Base-by-base conservation (phyloP, 2,888 invertebrate genomes). In the Hydrotaea diabolus region DNA sequence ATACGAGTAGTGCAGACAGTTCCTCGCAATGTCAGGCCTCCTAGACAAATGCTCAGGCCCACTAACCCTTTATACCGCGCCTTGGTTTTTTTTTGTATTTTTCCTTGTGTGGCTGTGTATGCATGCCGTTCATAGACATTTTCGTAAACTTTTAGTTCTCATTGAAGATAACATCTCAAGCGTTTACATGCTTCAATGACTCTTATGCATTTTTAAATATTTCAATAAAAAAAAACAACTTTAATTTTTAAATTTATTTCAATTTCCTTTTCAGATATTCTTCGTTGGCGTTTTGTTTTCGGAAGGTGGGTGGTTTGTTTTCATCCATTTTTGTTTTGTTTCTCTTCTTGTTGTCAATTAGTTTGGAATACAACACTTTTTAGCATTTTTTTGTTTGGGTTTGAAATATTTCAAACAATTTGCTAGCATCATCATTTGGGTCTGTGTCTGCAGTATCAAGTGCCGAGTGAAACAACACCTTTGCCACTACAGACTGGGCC, bases 141-240 rank as follows among this genome's bases (percentile, higher is more conserved):
- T 36, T 62, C 73, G 64, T 73, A 75, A 57, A n/a, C n/a, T 75
- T 75, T 75, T 11, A 36, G 21, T 31, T 31, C 31, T 4, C 31
- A 31, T 31, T 2, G 2, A 31, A 4, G 3, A 31, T 31, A 8
- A 19, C 0, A 69, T 81, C 62, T 66, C 64, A 23, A 77, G 80
- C 84, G 84, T 85, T 87, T 87, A 85, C 84, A 84, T 84, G 84
- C 81, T 81, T 81, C 81, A 80, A 81, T 87, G 82, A 77, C 72
- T 79, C 78, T 79, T 62, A 55, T 79, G 81, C 69, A 46, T 55
- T 36, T 71, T 46, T 46, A 3, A 15, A 69, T 17, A 17, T 26
- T 62, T 46, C 59, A 46, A 19, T 26, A 66, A 43, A 55, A 26
- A 49, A 55, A 31, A 46, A n/a, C n/a, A n/a, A 13, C 19, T 57